Base-by-base conservation (phyloP, 2,888 invertebrate genomes). In the Tachystola acroxantha region DNA sequence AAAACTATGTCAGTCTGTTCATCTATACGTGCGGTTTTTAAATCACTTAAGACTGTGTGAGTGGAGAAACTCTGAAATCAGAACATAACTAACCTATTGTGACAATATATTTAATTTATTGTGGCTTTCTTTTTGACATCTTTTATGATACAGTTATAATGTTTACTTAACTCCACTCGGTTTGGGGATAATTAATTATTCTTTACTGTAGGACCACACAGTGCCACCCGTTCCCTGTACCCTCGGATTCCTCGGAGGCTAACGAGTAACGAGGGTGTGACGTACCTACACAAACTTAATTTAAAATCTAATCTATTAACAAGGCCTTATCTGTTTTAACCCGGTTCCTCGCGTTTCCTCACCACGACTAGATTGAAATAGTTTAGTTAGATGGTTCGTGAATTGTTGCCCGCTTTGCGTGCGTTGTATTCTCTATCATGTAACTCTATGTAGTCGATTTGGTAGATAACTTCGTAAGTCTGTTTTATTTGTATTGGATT, bases 291-390 rank as follows among this genome's bases (percentile, higher is more conserved):
- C 60, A 59, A 70, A 73, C 64, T 69, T 68, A 60, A 66, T 70
- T 69, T 64, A 53, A 48, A 60, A 61, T 65, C 52, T 64, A 64
- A 70, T 70, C 66, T 67, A 68, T 69, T 72, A 70, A 64, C 63
- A 53, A 49, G 48, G 52, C 56, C 57, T 65, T 65, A 63, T 68
- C 61, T 57, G 39, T 39, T 48, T 37, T 46, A 56, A 52, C 50
- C 55, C 51, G 51, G 56, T 61, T 62, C 35, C 39, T 13, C 11
- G 29, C 45, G 43, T 53, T 42, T 42, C 45, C 41, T 50, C 49
- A 39, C 37, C 34, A 29, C 36, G 42, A 44, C 52, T 53, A 42
- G 46, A 53, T 53, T 57, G 48, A 42, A 51, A 53, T 50, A 50
- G 50, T 51, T 51, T 19, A 14, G 37, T 51, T 19, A 14, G 37